Conservation (phyloP, 2,888 invertebrate genomes). For the Bimastos eiseni region DNA sequence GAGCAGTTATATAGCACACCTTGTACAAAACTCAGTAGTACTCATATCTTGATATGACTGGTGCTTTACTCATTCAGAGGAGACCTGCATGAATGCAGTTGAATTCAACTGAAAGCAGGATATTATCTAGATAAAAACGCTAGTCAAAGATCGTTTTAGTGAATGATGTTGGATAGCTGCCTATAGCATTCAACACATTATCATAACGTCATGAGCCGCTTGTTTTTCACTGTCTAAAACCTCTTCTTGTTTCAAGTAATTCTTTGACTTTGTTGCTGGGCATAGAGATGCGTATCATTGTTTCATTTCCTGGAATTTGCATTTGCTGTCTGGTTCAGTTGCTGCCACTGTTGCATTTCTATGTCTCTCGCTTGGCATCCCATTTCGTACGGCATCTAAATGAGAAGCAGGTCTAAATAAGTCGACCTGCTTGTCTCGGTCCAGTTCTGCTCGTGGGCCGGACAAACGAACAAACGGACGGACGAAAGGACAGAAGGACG, state of each 20-base stretch:
- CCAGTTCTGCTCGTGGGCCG: slow-evolving; percentile 3
- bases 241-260: not conserved
- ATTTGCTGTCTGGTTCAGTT: not conserved
- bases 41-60: not conserved
- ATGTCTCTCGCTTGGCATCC: not conserved
- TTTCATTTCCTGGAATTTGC: not conserved
- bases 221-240: not conserved
- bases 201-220: not conserved
- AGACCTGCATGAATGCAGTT: not conserved
- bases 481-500: not conserved
- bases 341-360: not conserved
- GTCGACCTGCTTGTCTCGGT: not conserved
- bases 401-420: slow-evolving; percentile 6
- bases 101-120: not conserved
- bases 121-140: not conserved
- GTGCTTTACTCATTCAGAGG: not conserved
- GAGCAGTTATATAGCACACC: not conserved
- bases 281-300: not conserved
- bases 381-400: not conserved
- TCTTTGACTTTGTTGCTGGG: not conserved
- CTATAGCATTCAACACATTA: not conserved
- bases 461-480: not conserved
- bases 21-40: not conserved
- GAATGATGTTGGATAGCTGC: not conserved
- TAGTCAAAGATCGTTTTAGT: not conserved